phyloP scores from a whole-genome alignment of 2,888 invertebrate species.

The Tetragnatha montana region DNA sequence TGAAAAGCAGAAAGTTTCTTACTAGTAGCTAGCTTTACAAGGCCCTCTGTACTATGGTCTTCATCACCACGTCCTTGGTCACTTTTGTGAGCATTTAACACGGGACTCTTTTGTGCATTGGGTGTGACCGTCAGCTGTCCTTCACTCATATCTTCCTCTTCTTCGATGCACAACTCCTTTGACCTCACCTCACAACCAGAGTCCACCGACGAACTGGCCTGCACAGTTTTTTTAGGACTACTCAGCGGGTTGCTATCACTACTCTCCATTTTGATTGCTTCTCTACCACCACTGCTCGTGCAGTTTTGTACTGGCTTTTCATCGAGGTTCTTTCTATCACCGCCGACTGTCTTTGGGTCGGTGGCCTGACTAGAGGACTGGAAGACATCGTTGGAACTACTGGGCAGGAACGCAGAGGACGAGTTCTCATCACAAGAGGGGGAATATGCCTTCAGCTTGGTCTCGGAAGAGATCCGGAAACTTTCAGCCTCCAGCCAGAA shows the following conservation, averaged over 20 bases:
- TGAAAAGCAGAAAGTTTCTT: neutral
- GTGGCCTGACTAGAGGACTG: constrained; percentile 56
- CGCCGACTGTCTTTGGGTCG: neutral
- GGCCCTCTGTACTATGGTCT: constrained; percentile 24
- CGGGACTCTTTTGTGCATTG: constrained; percentile 10
- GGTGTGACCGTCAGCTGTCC: neutral
- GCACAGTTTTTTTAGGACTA: constrained; percentile 6
- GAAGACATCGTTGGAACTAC: constrained; percentile 65
- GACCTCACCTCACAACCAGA: constrained; percentile 58
- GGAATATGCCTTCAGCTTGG: constrained; percentile 4
- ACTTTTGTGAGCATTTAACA: constrained; percentile 1
- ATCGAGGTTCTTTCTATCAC: neutral
- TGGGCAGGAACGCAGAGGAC: neutral
- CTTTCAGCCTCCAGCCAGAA: constrained; percentile 79
- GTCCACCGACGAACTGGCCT: constrained; percentile 50
- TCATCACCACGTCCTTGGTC: constrained; percentile 28
- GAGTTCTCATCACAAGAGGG: neutral
- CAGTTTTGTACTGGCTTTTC: constrained; percentile 23
- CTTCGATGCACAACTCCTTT: constrained; percentile 24
- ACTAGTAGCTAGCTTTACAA: constrained; percentile 57
- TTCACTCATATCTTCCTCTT: constrained; percentile 21
- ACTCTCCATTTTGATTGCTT: neutral
- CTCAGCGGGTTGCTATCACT: constrained; percentile 24
- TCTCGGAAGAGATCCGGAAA: constrained; percentile 74
- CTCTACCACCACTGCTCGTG: constrained; percentile 12